Evolutionary conservation across 2,888 invertebrate species (phyloP).

Genomic region (Troides oblongomaculatus): DNA sequence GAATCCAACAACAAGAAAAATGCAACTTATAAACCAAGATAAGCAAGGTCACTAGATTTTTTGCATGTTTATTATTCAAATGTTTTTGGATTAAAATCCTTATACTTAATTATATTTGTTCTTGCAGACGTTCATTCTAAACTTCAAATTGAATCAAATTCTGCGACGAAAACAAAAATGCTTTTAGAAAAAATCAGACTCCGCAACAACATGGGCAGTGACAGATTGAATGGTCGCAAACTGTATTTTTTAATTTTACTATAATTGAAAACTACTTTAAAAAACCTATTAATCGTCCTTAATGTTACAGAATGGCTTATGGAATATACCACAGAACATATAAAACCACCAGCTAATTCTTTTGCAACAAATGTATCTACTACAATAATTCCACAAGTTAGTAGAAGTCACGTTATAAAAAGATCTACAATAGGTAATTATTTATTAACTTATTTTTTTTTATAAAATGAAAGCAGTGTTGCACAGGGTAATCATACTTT

Average conservation of each 20-base stretch:
- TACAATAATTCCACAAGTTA: constrained; percentile 27
- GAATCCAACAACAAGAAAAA: constrained; percentile 12
- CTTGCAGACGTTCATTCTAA: background rate
- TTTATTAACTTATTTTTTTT: background rate
- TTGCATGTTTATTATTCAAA: background rate
- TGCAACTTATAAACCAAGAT: constrained; percentile 1
- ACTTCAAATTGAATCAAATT: constrained; percentile 10
- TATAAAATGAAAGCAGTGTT: background rate
- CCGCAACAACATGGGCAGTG: constrained; percentile 15
- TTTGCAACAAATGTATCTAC: constrained; percentile 17
- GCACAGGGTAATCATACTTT: background rate
- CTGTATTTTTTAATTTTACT: background rate
- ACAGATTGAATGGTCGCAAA: constrained; percentile 17
- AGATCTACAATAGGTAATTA: constrained; percentile 11
- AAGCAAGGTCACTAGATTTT: background rate
- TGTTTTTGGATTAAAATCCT: background rate
- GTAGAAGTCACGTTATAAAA: constrained; percentile 15
- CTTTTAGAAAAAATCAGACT: constrained; percentile 31
- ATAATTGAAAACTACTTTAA: background rate
- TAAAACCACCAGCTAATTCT: constrained; percentile 20
- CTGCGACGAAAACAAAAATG: constrained; percentile 15
- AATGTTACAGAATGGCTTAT: constrained; percentile 25
- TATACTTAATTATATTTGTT: background rate
- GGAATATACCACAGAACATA: constrained; percentile 21
- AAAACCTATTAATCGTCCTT: background rate